Conservation (phyloP, 2,888 invertebrate species). For the Tiphia femorata region DNA sequence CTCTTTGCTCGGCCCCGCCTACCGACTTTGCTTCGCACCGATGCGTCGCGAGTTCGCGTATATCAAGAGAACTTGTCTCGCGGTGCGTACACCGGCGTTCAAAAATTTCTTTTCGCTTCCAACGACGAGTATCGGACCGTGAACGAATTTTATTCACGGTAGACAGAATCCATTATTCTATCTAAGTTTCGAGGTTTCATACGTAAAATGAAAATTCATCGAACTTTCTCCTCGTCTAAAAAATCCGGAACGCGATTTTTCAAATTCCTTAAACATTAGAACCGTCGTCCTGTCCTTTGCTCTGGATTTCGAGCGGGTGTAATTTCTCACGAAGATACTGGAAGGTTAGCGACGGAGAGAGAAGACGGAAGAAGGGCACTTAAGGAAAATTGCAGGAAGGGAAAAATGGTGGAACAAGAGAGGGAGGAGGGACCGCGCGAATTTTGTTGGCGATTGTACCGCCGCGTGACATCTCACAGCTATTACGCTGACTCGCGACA, state of each 20-base stretch:
- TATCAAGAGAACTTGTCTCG: constrained; percentile 34
- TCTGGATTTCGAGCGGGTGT: not conserved
- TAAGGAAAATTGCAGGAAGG: not conserved
- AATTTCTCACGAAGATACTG: not conserved
- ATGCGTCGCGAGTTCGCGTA: constrained; percentile 50
- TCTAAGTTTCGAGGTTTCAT: not conserved
- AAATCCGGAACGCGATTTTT: too few relatives aligned
- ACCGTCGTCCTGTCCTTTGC: too few relatives aligned
- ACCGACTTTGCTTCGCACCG: constrained; percentile 51
- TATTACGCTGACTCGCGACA: constrained; percentile 62
- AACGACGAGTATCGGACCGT: too few relatives aligned
- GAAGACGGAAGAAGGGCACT: not conserved
- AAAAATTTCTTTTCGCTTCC: constrained; percentile 29
- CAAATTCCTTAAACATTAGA: too few relatives aligned
- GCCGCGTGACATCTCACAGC: constrained; percentile 58
- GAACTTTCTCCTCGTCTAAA: too few relatives aligned
- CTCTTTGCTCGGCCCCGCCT: constrained; percentile 51
- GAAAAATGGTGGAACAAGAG: not conserved
- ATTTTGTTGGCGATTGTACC: constrained; percentile 56
- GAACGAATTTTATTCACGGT: too few relatives aligned
- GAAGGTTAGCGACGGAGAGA: not conserved
- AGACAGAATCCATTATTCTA: too few relatives aligned
- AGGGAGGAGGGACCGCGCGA: not conserved
- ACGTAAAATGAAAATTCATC: too few relatives aligned
- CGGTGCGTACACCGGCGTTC: constrained; percentile 40